phyloP scores from a whole-genome alignment of 92 coral and sea anemone genomes.

The Actinernus sp. region DNA sequence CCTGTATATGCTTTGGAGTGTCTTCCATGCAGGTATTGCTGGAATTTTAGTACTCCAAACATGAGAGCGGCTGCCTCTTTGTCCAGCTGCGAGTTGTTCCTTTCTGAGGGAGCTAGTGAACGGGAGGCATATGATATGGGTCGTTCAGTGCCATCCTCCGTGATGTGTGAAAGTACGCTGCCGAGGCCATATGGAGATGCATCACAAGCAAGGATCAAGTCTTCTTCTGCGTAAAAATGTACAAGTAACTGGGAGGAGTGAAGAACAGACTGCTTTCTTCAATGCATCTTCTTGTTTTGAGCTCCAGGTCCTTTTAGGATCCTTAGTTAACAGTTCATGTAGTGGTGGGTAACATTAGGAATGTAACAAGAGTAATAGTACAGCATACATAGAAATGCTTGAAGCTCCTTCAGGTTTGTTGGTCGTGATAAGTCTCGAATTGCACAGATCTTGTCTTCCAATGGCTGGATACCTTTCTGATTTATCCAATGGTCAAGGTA shows the following conservation, averaged over 20 bases:
- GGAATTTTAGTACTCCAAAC: conserved; percentile 36
- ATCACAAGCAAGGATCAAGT: no score
- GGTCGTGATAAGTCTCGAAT: conserved; percentile 20
- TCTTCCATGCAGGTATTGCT: conserved; percentile 38
- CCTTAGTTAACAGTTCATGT: conserved; percentile 21
- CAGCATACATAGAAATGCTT: conserved; percentile 28
- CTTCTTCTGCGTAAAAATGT: conserved; percentile 6
- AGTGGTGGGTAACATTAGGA: conserved; percentile 21
- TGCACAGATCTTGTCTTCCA: conserved; percentile 14
- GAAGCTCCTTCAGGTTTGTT: conserved; percentile 13
- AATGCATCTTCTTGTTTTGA: conserved; percentile 2
- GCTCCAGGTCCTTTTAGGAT: conserved; percentile 16
- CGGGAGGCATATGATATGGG: no score
- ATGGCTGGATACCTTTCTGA: background rate
- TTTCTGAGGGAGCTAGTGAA: conserved; percentile 27
- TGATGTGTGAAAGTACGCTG: conserved; percentile 40
- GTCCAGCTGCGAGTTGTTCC: conserved; percentile 36
- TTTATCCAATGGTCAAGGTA: conserved; percentile 12
- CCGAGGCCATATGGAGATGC: conserved; percentile 57
- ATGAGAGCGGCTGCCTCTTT: conserved; percentile 37
- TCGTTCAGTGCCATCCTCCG: conserved; percentile 32
- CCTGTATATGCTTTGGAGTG: conserved; percentile 18
- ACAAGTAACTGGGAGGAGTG: conserved; percentile 27
- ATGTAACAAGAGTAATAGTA: conserved; percentile 22
- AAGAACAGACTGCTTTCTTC: conserved; percentile 1